Evolutionary conservation across 2,888 invertebrate genomes (phyloP).

Genomic region (Dasypogon diadema): DNA sequence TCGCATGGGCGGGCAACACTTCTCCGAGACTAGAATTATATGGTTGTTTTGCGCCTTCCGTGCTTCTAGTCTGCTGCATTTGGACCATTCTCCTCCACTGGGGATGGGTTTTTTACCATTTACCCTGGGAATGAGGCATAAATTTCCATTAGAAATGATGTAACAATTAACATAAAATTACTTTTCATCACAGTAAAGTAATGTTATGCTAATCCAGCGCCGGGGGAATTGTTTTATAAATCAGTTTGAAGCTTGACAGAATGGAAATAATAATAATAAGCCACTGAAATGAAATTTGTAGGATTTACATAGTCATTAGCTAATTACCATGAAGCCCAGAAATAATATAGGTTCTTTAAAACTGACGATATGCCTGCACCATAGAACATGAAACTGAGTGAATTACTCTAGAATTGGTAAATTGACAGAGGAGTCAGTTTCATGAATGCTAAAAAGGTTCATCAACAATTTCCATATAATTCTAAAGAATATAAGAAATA

Average conservation of each 20-base stretch:
- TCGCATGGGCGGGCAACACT: slow-evolving; percentile 1
- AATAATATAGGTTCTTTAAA: no score
- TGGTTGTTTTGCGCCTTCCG: not conserved
- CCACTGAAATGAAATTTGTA: no score
- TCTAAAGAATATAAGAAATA: no score
- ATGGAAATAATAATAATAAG: no score
- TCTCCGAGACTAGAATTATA: not conserved
- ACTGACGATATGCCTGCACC: no score
- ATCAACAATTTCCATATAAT: no score
- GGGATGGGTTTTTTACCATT: not conserved
- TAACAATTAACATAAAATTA: slow-evolving; percentile 37
- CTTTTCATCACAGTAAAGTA: slow-evolving; percentile 2
- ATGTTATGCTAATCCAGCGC: slow-evolving; percentile 20
- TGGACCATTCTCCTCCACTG: not conserved
- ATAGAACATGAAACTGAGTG: no score
- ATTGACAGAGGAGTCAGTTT: no score
- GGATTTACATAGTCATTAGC: no score
- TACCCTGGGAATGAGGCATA: not conserved
- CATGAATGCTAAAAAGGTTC: no score
- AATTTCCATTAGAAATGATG: slow-evolving; percentile 35
- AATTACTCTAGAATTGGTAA: no score
- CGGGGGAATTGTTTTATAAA: slow-evolving; percentile 8
- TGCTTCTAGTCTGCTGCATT: not conserved
- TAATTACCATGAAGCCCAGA: no score
- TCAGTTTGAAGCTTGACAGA: slow-evolving; percentile 13